phyloP scores from a whole-genome alignment of 2,797 vertebrate genomes.

The Cossypha caffra region DNA sequence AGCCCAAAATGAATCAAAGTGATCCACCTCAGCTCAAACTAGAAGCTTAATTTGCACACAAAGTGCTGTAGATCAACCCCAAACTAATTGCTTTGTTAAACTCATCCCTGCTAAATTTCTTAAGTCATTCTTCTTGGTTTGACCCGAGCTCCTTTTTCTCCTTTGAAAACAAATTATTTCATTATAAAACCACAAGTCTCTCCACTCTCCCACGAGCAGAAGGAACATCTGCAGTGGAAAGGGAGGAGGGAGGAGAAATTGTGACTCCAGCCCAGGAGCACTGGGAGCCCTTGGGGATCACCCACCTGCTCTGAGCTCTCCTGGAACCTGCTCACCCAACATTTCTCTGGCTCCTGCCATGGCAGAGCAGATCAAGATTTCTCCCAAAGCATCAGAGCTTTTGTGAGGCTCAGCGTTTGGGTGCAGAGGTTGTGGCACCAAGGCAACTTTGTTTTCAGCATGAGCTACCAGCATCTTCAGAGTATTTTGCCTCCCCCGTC shows the following conservation, averaged over 20 bases:
- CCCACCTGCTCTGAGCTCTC: background rate
- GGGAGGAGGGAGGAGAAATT: background rate
- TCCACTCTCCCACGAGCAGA: background rate
- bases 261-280: accelerated
- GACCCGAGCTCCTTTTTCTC: background rate
- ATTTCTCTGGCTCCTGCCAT: background rate
- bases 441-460: background rate
- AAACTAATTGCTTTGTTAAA: background rate
- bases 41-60: background rate
- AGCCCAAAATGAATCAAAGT: background rate
- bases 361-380: background rate
- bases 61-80: background rate
- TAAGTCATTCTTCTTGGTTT: background rate
- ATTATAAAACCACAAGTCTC: background rate
- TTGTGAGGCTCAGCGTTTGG: background rate
- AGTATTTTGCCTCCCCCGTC: accelerated
- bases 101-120: background rate
- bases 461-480: background rate
- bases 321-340: background rate
- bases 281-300: background rate
- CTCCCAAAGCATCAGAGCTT: background rate
- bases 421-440: background rate
- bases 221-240: background rate
- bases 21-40: background rate
- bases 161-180: background rate